Base-by-base conservation (phyloP, 2,113 vertebrate species). In the Bambusicola thoracicus region DNA sequence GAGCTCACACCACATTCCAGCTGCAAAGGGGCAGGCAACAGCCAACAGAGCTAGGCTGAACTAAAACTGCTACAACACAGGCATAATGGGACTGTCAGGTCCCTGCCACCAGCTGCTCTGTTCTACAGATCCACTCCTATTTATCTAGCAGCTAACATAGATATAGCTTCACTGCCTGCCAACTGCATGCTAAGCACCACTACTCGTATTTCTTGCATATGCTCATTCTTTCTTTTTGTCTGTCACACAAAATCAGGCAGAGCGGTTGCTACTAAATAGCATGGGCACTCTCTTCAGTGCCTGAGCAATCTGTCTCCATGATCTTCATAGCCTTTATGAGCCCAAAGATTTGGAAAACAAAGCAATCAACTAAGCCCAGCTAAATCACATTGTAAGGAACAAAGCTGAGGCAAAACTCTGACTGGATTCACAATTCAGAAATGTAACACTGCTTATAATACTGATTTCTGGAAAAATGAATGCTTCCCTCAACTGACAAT, bases 271-370 rank as follows among this genome's bases (percentile, higher is more conserved):
- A 78, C 53, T 85, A 15, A 76, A 48, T 9, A 93, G 67, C 87
- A 91, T 87, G 87, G 72, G 44, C 55, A 89, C 82, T 80, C 81
- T 34, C 67, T 63, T n/a, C 67, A 46, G 34, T 36, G 75, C 49
- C 83, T 63, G 21, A 67, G 75, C 87, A 95, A 91, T 77, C 87
- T 93, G 85, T 72, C 73, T 92, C 82, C 46, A 41, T 40, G 72
- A 72, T 51, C 41, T 87, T 80, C 72, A 49, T 69, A 85, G 75
- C 24, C 32, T 85, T 53, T 55, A 63, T 4, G 44, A 95, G 51
- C 34, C 68, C 38, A 61, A 73, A 87, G 81, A 87, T 67, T 53
- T 70, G 65, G 59, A 92, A 93, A 95, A 76, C 43, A 59, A 82
- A 91, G 66, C 62, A 56, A 46, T 51, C 34, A 51, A 1, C 19